Evolutionary conservation across 2,888 invertebrate genomes (phyloP).

Genomic region (Drosophila melanosoma): DNA sequence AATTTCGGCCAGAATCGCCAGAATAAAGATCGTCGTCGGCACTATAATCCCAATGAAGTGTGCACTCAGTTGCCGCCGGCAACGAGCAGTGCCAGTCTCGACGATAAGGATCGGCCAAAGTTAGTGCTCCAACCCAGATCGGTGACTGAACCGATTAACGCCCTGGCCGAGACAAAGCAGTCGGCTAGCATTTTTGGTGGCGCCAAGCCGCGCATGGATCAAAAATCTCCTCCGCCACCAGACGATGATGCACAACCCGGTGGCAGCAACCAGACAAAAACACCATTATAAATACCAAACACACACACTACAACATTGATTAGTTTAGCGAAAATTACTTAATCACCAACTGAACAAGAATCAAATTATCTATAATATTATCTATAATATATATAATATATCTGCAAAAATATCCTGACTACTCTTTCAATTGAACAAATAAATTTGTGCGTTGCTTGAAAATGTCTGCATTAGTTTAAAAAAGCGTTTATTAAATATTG

Average conservation of each 20-base stretch:
- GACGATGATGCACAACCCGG: slow-evolving; percentile 18
- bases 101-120: slow-evolving; percentile 90
- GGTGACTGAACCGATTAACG: slow-evolving; percentile 93
- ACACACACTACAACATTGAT: neutral
- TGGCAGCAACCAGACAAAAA: slow-evolving; percentile 14
- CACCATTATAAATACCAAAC: neutral
- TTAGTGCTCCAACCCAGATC: slow-evolving; percentile 93
- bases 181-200: slow-evolving; percentile 95
- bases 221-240: neutral
- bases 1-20: slow-evolving; percentile 81
- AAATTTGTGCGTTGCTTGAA: slow-evolving; percentile 11
- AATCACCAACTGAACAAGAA: slow-evolving; percentile 23
- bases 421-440: slow-evolving; percentile 14
- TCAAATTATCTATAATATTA: neutral
- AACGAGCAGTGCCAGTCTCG: slow-evolving; percentile 26
- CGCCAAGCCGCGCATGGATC: slow-evolving; percentile 92
- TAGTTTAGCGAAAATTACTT: slow-evolving; percentile 54
- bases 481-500: neutral
- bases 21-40: slow-evolving; percentile 72
- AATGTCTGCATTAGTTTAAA: slow-evolving; percentile 3
- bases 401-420: too few relatives aligned
- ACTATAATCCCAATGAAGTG: slow-evolving; percentile 64
- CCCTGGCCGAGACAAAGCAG: slow-evolving; percentile 93
- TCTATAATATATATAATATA: too few relatives aligned
- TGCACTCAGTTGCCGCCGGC: slow-evolving; percentile 1